Conservation (phyloP, 2,888 invertebrate genomes). For the Homarus gammarus region DNA sequence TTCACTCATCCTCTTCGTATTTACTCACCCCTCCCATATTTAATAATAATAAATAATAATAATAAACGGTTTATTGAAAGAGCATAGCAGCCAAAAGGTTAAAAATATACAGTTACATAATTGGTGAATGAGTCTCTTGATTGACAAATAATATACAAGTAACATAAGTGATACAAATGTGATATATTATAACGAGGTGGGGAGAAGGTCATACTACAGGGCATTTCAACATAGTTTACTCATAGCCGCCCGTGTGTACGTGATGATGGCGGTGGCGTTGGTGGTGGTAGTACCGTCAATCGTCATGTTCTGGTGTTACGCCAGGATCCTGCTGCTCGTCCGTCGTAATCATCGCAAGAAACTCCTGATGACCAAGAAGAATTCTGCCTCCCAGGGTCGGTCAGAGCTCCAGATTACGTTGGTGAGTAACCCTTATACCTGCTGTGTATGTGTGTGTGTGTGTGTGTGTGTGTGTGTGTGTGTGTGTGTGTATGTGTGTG, state of each 20-base stretch:
- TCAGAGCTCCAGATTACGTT: conserved; percentile 53
- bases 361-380: conserved; percentile 13
- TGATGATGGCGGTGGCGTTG: conserved; percentile 71
- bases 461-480: conserved; percentile 26
- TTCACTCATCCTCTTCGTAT: too few species aligned
- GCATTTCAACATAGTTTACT: too few species aligned
- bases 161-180: too few species aligned
- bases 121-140: too few species aligned
- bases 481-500: conserved; percentile 7
- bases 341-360: conserved; percentile 63
- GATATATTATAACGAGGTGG: too few species aligned
- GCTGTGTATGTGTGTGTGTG: conserved; percentile 7
- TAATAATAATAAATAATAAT: background rate
- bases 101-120: too few species aligned
- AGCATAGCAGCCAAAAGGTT: too few species aligned
- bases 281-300: conserved; percentile 75
- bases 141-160: too few species aligned
- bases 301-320: conserved; percentile 75
- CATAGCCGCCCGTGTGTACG: conserved; percentile 75
- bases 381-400: conserved; percentile 12
- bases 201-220: too few species aligned
- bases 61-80: too few species aligned
- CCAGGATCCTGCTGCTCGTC: conserved; percentile 75
- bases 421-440: conserved; percentile 21
- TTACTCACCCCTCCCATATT: background rate